These are phyloP conservation scores for Poliocrania exsul DNA, from an alignment of 2,797 vertebrate species.

Conservation along the genomic window DNA sequence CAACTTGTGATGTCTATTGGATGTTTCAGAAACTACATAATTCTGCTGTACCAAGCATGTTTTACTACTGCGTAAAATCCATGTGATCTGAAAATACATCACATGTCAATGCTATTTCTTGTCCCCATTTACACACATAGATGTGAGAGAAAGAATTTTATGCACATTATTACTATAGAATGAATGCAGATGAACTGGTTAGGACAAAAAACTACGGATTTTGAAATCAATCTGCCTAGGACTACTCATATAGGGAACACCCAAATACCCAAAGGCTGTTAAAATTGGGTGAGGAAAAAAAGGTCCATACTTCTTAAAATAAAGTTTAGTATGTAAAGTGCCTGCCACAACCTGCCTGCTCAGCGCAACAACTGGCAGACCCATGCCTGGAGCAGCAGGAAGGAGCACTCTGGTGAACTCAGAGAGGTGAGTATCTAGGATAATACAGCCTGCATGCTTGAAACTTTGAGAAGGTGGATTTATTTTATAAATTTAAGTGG, in stretches of 20 bases:
- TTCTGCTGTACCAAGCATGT: neutral
- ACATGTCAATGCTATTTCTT: neutral
- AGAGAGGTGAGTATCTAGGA: fast-evolving
- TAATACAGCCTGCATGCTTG: neutral
- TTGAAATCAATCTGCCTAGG: neutral
- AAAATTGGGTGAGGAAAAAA: neutral
- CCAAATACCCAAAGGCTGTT: neutral
- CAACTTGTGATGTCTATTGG: neutral
- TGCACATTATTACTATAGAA: neutral
- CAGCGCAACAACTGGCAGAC: fast-evolving
- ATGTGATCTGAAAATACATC: neutral
- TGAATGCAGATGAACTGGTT: neutral
- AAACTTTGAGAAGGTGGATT: neutral
- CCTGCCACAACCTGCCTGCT: fast-evolving
- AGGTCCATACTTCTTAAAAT: neutral
- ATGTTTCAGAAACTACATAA: neutral
- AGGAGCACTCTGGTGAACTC: neutral
- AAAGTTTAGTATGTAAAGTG: neutral
- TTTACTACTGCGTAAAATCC: neutral
- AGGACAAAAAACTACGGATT: neutral
- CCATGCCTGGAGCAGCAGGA: fast-evolving
- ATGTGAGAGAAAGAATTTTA: neutral
- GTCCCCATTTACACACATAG: neutral
- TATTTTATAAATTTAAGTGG: neutral
- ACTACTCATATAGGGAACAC: neutral